These are phyloP conservation scores for Nebria brevicollis DNA, from an alignment of 2,888 invertebrate genomes.

Conservation along the genomic window DNA sequence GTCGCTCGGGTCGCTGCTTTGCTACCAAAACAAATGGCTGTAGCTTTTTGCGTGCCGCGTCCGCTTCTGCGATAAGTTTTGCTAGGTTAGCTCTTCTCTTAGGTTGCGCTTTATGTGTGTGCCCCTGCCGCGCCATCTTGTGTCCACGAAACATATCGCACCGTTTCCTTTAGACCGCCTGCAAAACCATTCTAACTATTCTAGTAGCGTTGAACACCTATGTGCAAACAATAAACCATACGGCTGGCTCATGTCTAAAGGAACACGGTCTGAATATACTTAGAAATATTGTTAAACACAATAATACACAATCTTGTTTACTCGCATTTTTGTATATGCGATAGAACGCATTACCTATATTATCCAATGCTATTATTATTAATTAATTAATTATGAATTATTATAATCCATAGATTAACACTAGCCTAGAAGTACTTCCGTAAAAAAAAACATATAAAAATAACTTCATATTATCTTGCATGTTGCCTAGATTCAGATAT, in stretches of 20 bases:
- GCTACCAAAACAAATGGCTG: conserved; percentile 52
- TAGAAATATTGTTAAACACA: conserved; percentile 33
- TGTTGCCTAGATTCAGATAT: conserved; percentile 60
- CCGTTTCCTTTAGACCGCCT: neutral
- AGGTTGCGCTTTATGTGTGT: conserved; percentile 60
- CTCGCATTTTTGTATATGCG: conserved; percentile 11
- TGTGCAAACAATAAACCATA: neutral
- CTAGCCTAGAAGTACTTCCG: conserved; percentile 62
- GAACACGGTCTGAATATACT: neutral
- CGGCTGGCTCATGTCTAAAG: conserved; percentile 16
- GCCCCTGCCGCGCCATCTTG: conserved; percentile 48
- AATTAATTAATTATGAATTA: conserved; percentile 50
- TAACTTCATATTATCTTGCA: conserved; percentile 61
- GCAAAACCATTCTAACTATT: neutral
- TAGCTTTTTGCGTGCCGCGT: conserved; percentile 19
- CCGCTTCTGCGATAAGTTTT: conserved; percentile 57
- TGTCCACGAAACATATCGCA: neutral
- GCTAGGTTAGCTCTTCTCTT: conserved; percentile 62
- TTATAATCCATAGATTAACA: conserved; percentile 61
- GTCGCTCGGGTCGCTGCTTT: conserved; percentile 63
- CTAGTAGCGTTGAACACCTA: neutral
- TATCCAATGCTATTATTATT: conserved; percentile 55
- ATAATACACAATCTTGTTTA: conserved; percentile 12
- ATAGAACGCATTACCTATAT: conserved; percentile 22
- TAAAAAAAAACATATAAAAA: conserved; percentile 58